Base-by-base conservation (phyloP, 37 sponge, comb jelly and placozoan genomes). In the Theonella swinhoei region DNA sequence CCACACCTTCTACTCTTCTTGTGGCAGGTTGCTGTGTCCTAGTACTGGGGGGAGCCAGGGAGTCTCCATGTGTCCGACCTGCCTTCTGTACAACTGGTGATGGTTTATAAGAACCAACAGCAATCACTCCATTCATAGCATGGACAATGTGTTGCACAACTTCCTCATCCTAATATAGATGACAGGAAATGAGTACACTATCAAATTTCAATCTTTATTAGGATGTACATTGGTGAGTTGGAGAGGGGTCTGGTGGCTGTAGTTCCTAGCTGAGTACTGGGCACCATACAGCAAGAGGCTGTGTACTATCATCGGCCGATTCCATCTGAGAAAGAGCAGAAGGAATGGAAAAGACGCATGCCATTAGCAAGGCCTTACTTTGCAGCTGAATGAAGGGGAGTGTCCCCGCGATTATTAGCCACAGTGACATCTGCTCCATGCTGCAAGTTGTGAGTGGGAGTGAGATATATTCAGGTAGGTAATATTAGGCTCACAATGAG, bases 371-470 rank as follows among this genome's bases (percentile, higher is more conserved):
- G 17, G 19, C 19, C 75, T 77, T 77, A 92, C 87, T 68, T 88
- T 39, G 96, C 89, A 47, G 96, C 96, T 64, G 80, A 78, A 67
- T 97, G 97, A n/a, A 97, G 81, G 5, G 97, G 93, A 25, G 93
- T 91, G 83, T 97, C 90, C 30, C 93, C 95, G 8, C 90, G 84
- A 61, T 63, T 30, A 85, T 97, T 88, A 24, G 75, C 30, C 72
- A 81, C 81, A 36, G 85, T 89, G 28, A 92, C 90, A 89, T 91
- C 82, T 82, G 93, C 95, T 38, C 87, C 90, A 82, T 94, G 89
- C 95, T 97, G 37, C 0, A 25, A 19, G n/a, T 17, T 4, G n/a
- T 47, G 54, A 19, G 19, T 11, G 11, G 19, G 19, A 19, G 17
- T 58, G 60, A 19, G 11, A 19, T 11, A 11, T n/a, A n/a, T n/a